Base-by-base conservation (phyloP, 2,888 invertebrate species). In the Capitulum mitella region DNA sequence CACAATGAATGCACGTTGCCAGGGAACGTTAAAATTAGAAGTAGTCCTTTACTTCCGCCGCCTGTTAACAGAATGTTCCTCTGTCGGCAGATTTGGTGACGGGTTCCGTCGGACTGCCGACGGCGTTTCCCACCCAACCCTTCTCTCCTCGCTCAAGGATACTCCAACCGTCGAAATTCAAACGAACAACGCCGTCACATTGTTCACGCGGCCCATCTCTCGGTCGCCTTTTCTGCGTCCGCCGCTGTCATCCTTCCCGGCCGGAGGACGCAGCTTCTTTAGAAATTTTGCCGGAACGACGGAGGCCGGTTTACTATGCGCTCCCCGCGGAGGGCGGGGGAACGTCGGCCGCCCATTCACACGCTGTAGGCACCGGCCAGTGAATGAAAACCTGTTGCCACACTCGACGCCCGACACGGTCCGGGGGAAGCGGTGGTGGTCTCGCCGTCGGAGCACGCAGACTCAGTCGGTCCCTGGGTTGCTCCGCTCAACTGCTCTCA, bases 331-430 rank as follows among this genome's bases (percentile, higher is more conserved):
- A 2, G 58, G 58, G n/a, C n/a, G n/a, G 29, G 58, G 43, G 58
- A 29, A 58, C 58, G 58, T 19, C 22, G 19, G 22, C 51, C 22
- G 34, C 29, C 64, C 64, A 64, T 64, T 64, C 64, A 64, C 64
- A 32, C 34, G 29, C 34, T 8, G n/a, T 3, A 34, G 34, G 34
- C 34, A 6, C 34, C 6, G 32, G 29, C 34, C 19, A 16, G 34
- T 64, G 64, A 64, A 64, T 64, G 64, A 64, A 34, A 64, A 64
- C 64, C 64, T 32, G 64, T 64, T 64, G 34, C 64, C 34, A 64
- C 64, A 64, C 64, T 64, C 64, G 64, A 64, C 14, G 64, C 32
- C 14, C 32, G 61, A 14, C 32, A 5, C 29, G 61, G 32, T n/a
- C n/a, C n/a, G n/a, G n/a, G n/a, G n/a, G n/a, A n/a, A n/a, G n/a